Conservation (phyloP, 2,797 vertebrate genomes). For the Macropus fuliginosus region DNA sequence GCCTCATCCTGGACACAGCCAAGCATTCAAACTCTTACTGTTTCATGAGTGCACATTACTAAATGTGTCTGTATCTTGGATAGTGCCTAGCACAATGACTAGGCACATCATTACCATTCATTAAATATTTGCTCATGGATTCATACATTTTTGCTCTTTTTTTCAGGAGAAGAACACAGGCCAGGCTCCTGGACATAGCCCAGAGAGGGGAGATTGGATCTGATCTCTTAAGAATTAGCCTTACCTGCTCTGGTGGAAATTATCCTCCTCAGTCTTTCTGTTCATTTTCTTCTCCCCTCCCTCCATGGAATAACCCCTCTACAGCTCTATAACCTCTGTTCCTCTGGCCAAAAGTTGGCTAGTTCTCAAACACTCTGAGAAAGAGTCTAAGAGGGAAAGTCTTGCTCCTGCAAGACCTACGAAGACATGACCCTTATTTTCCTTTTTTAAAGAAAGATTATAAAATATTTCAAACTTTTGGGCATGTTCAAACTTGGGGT, state of each 20-base stretch:
- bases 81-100: background rate
- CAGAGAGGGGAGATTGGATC: background rate
- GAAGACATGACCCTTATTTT: background rate
- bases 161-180: accelerated
- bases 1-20: background rate
- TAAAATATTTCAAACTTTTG: background rate
- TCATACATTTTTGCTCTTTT: background rate
- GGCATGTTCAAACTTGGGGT: slow-evolving; percentile 84
- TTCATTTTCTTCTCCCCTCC: background rate
- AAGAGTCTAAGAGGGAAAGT: background rate
- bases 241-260: background rate
- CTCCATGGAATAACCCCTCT: background rate
- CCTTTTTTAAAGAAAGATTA: background rate
- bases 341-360: background rate
- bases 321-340: background rate
- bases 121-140: background rate
- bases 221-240: background rate
- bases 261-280: background rate
- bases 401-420: background rate
- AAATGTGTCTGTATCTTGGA: background rate
- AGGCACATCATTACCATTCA: background rate
- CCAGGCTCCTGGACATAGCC: background rate
- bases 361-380: background rate
- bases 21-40: background rate
- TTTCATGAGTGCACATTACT: background rate